Evolutionary conservation across 2,888 invertebrate species (phyloP), one percentile per base, ranked within the genome.

Genomic region (Lutraria lutraria): DNA sequence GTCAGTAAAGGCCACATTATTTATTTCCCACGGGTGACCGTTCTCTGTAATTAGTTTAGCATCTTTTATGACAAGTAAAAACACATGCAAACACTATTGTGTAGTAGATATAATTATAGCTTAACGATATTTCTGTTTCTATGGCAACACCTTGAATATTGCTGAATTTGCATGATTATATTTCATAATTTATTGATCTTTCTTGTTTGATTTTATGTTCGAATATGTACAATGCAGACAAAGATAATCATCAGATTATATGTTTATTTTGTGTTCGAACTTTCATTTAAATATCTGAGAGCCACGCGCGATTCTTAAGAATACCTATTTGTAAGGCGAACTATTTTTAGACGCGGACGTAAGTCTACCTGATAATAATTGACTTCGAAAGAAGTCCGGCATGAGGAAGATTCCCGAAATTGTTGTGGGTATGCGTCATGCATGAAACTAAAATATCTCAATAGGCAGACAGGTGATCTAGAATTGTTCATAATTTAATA

Each of bases 291-390:
- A 56, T 56, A 12, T 19, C 21, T 19, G 21, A 76, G 19, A 31
- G 4, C 21, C 25, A n/a, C n/a, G n/a, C n/a, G 63, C 76, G 0
- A 13, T 2, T 76, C 76, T 16, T 16, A 19, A 31, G 31, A 21
- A 19, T 76, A 16, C 1, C 25, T 19, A 76, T 34, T 76, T 76
- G 31, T 76, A 34, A 19, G 76, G 76, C 1, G 21, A 83, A 81
- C 86, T 89, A 89, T 86, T 86, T 89, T 81, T 86, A 86, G 88
- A 83, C 83, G 83, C 86, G 83, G 83, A 83, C 80, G 86, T 76
- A 82, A 68, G 68, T 72, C 52, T 81, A 81, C 86, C 54, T 81
- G 86, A 79, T 56, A 83, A 53, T 85, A 76, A 85, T 76, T 85
- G 54, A 53, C 16, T 83, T 79, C 19, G 54, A 85, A 79, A 80